Conservation (phyloP, 2,888 invertebrate genomes). For the Lochmaea crataegi region DNA sequence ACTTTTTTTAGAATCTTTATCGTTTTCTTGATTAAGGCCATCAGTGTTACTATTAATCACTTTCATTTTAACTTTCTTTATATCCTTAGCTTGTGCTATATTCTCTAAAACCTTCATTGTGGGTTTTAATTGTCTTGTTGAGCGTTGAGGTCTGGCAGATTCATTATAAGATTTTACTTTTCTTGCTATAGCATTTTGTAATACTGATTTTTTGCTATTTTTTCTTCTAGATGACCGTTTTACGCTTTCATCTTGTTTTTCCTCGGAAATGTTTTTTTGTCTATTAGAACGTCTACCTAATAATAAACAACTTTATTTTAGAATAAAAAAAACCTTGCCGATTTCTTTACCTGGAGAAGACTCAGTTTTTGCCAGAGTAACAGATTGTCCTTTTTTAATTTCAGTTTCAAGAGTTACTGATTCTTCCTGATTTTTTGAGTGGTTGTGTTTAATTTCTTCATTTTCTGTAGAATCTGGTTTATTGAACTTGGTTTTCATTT, state of each 20-base stretch:
- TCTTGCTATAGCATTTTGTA: slow-evolving; percentile 78
- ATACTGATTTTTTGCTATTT: slow-evolving; percentile 72
- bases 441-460: slow-evolving; percentile 22
- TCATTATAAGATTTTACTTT: slow-evolving; percentile 78
- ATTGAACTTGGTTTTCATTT: slow-evolving; percentile 63
- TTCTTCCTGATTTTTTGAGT: slow-evolving; percentile 40
- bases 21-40: neutral
- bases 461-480: slow-evolving; percentile 2
- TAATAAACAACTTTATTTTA: neutral
- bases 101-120: slow-evolving; percentile 76
- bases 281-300: slow-evolving; percentile 57
- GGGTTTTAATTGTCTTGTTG: slow-evolving; percentile 73
- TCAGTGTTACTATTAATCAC: slow-evolving; percentile 26
- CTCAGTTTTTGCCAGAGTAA: slow-evolving; percentile 57
- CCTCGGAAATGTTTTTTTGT: slow-evolving; percentile 51
- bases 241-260: slow-evolving; percentile 59
- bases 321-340: neutral
- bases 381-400: slow-evolving; percentile 27
- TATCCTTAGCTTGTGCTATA: slow-evolving; percentile 66
- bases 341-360: neutral
- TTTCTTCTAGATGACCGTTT: slow-evolving; percentile 75
- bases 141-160: slow-evolving; percentile 64
- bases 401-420: slow-evolving; percentile 55
- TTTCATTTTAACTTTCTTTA: slow-evolving; percentile 47
- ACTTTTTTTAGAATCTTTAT: slow-evolving; percentile 39